These are phyloP conservation scores for Macroglossus sobrinus DNA, from an alignment of 2,113 vertebrate species.

Conservation along the genomic window DNA sequence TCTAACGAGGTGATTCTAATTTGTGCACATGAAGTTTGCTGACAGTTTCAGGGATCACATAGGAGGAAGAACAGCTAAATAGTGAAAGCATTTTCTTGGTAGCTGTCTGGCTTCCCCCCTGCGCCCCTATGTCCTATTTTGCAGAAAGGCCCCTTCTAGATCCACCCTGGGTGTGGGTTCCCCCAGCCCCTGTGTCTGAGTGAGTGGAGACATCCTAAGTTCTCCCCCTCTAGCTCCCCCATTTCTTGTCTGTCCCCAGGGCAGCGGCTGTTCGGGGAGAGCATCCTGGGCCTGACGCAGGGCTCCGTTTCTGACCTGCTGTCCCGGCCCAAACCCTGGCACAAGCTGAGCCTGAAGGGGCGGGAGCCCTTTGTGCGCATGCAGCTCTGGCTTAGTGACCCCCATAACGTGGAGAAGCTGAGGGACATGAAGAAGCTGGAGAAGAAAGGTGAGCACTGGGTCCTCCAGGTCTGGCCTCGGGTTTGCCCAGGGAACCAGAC, in stretches of 20 bases:
- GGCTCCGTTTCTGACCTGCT: conserved; percentile 98
- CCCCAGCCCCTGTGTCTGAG: too few species aligned
- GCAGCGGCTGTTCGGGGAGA: conserved; percentile 98
- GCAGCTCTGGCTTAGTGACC: conserved; percentile 98
- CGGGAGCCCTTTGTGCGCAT: conserved; percentile 98
- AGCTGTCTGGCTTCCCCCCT: background rate
- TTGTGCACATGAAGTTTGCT: background rate
- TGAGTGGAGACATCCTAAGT: too few species aligned
- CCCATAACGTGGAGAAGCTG: conserved; percentile 96
- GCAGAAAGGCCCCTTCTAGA: background rate
- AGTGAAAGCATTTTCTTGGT: background rate
- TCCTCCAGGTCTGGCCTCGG: background rate
- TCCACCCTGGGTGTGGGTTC: too few species aligned
- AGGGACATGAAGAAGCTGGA: conserved; percentile 99
- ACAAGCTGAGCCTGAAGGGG: conserved; percentile 98
- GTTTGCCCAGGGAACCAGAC: background rate
- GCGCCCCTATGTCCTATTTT: background rate
- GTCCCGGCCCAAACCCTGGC: conserved; percentile 98
- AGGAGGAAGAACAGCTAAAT: background rate
- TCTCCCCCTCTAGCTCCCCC: background rate
- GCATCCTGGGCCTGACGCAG: conserved; percentile 97
- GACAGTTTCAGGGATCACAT: background rate
- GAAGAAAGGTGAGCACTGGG: conserved; percentile 91
- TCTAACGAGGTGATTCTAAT: background rate
- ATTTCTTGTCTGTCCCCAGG: conserved; percentile 80